Conservation (phyloP, 2,797 vertebrate genomes). For the Serranus cabrilla region DNA sequence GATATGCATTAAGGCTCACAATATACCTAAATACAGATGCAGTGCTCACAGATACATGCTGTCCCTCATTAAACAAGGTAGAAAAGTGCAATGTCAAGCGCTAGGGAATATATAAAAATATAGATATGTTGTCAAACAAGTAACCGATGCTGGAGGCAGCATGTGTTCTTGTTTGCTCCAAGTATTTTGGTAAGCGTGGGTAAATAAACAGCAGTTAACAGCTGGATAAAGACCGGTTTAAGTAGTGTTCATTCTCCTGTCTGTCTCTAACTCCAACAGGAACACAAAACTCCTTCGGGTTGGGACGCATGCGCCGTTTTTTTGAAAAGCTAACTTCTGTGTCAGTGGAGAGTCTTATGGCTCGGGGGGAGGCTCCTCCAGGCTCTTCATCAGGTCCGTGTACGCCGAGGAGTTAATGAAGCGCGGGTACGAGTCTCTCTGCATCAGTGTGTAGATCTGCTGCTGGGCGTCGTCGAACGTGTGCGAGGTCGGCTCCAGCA, state of each 20-base stretch:
- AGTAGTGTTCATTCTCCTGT: constrained; percentile 71
- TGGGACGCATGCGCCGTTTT: constrained; percentile 71
- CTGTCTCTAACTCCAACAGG: constrained; percentile 65
- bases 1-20: constrained; percentile 80
- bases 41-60: constrained; percentile 82
- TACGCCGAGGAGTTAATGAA: constrained; percentile 95
- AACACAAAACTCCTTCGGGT: constrained; percentile 59
- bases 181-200: constrained; percentile 69
- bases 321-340: constrained; percentile 65
- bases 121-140: constrained; percentile 78
- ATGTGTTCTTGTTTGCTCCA: constrained; percentile 75
- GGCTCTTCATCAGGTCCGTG: constrained; percentile 88
- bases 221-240: constrained; percentile 66
- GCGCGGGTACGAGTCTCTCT: constrained; percentile 98
- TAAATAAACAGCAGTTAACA: constrained; percentile 74
- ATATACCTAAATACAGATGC: constrained; percentile 81
- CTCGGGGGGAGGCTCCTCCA: constrained; percentile 76
- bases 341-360: constrained; percentile 65
- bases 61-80: constrained; percentile 79
- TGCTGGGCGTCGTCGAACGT: constrained; percentile 97
- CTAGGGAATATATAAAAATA: constrained; percentile 85
- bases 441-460: constrained; percentile 99
- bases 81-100: constrained; percentile 85
- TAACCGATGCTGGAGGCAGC: constrained; percentile 60
- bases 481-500: constrained; percentile 94